Conservation (phyloP, 2,797 vertebrate genomes). For the Dendrocincla tyrannina region DNA sequence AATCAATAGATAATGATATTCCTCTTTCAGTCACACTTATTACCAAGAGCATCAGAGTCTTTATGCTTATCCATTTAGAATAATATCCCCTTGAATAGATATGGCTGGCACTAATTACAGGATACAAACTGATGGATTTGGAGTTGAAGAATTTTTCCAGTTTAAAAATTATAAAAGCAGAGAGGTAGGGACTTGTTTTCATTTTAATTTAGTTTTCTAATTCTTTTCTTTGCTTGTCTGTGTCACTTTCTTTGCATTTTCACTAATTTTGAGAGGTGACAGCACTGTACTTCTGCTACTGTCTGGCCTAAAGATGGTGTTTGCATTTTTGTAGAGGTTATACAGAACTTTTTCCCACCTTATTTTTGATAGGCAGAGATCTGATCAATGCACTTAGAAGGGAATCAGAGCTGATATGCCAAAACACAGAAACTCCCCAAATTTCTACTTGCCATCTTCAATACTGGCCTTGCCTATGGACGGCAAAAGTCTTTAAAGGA, state of each 20-base stretch:
- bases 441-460: neutral
- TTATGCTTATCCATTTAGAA: constrained; percentile 16
- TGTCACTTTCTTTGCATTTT: neutral
- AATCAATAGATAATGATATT: neutral
- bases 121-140: neutral
- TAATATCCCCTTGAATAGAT: neutral
- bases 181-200: neutral
- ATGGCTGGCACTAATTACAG: neutral
- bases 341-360: neutral
- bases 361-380: neutral
- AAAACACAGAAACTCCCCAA: neutral
- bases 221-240: neutral
- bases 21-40: neutral
- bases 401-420: neutral
- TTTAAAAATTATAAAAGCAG: neutral
- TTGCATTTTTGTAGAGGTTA: neutral
- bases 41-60: neutral
- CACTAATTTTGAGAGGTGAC: neutral
- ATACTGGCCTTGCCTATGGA: neutral
- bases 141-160: neutral
- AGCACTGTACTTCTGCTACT: neutral
- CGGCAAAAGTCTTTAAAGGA: neutral
- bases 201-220: neutral
- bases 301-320: neutral
- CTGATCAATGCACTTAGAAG: neutral